Base-by-base conservation (phyloP, 2,113 vertebrate genomes). In the Tragelaphus strepsiceros region DNA sequence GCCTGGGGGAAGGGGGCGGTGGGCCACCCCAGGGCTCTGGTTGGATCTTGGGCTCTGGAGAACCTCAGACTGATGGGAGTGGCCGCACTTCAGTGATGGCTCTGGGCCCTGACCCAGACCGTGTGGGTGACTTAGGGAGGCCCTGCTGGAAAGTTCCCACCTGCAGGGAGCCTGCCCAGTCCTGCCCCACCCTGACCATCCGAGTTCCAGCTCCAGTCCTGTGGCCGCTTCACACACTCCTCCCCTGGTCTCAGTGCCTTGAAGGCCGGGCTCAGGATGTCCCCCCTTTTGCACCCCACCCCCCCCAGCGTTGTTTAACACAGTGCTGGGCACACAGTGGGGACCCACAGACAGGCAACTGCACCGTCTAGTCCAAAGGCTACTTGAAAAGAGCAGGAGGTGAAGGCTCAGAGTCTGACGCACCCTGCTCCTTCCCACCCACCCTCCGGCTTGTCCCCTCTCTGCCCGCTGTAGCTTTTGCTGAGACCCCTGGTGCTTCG, bases 391-490 rank as follows among this genome's bases (percentile, higher is more conserved):
- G 30, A 54, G 43, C 22, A 19, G 28, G 78, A 56, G 49, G 1
- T 39, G n/a, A 49, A 53, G 64, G 28, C 43, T 12, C 43, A 89
- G 59, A 39, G 32, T 30, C 87, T 67, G 78, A 49, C 13, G 0
- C 8, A 26, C 24, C 26, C 64, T 14, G 12, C 24, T 8, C 0
- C 3, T 12, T 0, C 61, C 11, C 22, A 3, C 5, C 4, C 22
- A 43, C 4, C 4, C 2, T 17, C 28, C 32, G 1, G 7, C 53
- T 30, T 78, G 8, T 11, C n/a, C 53, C 14, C 88, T 53, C 82
- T 74, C 67, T 87, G 43, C 58, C 51, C 53, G 5, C 43, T 30
- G 54, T 46, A 53, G 15, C 49, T 80, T 61, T 56, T 21, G 67
- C 62, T 49, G 67, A 88, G 89, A 61, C 28, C 15, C 15, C 74